Percentiles rank a stretch among this genome's conserved stretches.
phyloP scores from a whole-genome alignment of 1,140 invertebrate species.

The Drosophila pandora region DNA sequence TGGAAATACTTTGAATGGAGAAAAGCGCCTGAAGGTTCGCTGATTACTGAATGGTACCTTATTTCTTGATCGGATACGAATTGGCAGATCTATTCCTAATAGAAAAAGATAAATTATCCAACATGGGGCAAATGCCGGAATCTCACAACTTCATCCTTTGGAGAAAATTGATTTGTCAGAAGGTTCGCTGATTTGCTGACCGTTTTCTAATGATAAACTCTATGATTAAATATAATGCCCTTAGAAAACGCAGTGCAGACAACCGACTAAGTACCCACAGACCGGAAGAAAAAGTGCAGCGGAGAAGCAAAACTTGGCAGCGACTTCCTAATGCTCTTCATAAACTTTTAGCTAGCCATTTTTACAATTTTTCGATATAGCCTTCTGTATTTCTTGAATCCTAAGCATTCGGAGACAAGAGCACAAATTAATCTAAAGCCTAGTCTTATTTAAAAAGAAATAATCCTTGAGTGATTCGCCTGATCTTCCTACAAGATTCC shows the following conservation, averaged over 20 bases:
- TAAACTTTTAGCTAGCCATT: neutral
- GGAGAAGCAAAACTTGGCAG: neutral
- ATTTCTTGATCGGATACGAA: no score
- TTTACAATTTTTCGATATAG: neutral
- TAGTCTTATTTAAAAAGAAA: neutral
- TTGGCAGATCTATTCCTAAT: no score
- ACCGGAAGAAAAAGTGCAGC: slow-evolving; percentile 45
- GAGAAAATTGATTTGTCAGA: neutral
- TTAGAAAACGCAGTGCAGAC: slow-evolving; percentile 50
- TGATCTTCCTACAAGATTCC: neutral
- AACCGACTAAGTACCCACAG: slow-evolving; percentile 47
- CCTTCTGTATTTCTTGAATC: neutral
- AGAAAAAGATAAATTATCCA: no score
- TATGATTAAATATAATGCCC: slow-evolving; percentile 68
- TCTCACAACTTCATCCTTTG: no score
- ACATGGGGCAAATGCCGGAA: no score
- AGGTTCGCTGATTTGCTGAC: slow-evolving; percentile 17
- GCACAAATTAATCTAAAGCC: neutral
- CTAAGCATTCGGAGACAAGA: neutral
- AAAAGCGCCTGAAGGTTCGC: no score
- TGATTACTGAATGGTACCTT: no score
- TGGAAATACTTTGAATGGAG: no score
- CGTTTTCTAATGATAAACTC: slow-evolving; percentile 68
- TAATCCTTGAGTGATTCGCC: neutral
- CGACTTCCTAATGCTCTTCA: slow-evolving; percentile 32